These are phyloP conservation scores for Rhagonycha lutea DNA, from an alignment of 2,888 invertebrate genomes.

Conservation along the genomic window DNA sequence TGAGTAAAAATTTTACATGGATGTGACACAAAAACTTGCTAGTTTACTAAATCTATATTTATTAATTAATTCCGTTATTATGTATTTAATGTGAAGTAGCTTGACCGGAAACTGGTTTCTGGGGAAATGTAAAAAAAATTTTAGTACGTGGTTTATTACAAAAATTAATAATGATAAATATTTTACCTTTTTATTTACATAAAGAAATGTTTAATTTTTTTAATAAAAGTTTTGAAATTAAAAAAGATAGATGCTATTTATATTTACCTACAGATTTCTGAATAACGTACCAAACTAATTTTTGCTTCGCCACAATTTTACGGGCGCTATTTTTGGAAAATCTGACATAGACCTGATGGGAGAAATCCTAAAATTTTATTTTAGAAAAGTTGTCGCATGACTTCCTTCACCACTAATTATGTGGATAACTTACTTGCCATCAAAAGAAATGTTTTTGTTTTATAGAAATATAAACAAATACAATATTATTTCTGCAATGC, in stretches of 20 bases:
- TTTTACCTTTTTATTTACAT: neutral
- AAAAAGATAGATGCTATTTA: neutral
- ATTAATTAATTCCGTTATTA: neutral
- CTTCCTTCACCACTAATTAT: constrained; percentile 37
- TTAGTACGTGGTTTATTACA: too few species aligned
- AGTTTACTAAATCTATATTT: neutral
- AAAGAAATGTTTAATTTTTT: neutral
- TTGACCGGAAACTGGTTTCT: neutral
- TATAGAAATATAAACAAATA: neutral
- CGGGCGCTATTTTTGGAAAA: constrained; percentile 23
- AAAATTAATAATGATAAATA: neutral
- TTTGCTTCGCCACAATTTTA: constrained; percentile 16
- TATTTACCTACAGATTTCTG: neutral
- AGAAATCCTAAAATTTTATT: constrained; percentile 33
- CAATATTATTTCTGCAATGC: neutral
- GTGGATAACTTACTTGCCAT: constrained; percentile 29
- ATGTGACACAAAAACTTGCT: neutral
- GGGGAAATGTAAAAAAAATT: neutral
- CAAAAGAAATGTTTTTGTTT: constrained; percentile 5
- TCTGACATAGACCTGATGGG: constrained; percentile 31
- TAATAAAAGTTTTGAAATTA: neutral
- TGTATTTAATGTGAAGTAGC: neutral
- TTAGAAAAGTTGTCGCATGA: constrained; percentile 25
- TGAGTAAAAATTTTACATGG: neutral
- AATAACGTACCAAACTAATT: neutral